phyloP scores from a whole-genome alignment of 2,113 vertebrate species.

The Rattus norvegicus region DNA sequence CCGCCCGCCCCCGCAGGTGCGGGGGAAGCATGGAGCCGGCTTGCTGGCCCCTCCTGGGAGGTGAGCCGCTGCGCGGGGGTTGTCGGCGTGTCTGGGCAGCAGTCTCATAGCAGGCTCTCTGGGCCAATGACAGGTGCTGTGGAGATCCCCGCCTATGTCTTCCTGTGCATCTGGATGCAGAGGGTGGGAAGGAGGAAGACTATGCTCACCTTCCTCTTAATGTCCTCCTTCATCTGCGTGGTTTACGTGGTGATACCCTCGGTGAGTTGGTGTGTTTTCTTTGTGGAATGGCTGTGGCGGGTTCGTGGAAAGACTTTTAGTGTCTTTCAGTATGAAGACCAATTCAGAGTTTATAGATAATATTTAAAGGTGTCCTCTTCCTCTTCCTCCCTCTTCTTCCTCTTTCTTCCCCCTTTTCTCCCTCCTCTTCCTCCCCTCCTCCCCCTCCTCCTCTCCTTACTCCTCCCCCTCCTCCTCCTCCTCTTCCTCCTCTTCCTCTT shows the following conservation, averaged over 20 bases:
- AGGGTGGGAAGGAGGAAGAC: conserved; percentile 92
- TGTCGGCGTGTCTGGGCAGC: background rate
- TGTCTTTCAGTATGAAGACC: background rate
- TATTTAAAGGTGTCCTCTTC: conserved; percentile 23
- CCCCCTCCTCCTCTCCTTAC: too few species aligned
- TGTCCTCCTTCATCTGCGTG: conserved; percentile 89
- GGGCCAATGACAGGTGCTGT: conserved; percentile 89
- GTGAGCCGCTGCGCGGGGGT: too few species aligned
- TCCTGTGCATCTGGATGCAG: conserved; percentile 92
- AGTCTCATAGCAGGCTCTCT: background rate
- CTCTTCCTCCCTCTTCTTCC: background rate
- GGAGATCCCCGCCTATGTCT: conserved; percentile 93
- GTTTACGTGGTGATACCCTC: conserved; percentile 90
- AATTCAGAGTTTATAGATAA: background rate
- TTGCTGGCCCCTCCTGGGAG: background rate
- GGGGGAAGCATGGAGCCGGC: background rate
- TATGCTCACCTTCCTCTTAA: conserved; percentile 90
- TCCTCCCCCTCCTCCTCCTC: too few species aligned
- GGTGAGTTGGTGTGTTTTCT: conserved; percentile 84
- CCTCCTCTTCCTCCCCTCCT: background rate
- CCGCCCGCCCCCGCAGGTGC: background rate
- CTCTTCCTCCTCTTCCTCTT: too few species aligned
- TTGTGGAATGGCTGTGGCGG: background rate
- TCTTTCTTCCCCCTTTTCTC: background rate
- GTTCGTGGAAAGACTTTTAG: background rate